phyloP scores from a whole-genome alignment of 2,113 vertebrate genomes.

The Australoheros scitulus region DNA sequence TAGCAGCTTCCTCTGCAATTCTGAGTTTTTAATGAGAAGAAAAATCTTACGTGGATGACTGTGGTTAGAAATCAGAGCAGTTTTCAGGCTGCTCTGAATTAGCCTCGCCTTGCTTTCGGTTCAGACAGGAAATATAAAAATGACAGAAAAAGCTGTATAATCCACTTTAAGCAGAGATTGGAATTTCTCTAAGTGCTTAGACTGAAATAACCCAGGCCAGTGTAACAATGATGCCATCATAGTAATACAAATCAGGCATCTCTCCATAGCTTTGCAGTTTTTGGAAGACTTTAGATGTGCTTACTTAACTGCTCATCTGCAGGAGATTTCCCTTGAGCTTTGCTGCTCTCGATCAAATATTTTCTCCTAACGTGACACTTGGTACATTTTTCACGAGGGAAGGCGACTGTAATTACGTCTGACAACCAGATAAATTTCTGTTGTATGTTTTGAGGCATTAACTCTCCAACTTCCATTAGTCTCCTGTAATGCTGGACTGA shows the following conservation, averaged over 20 bases:
- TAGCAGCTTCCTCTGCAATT: slow-evolving; percentile 23
- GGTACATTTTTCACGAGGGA: not conserved
- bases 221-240: slow-evolving; percentile 27
- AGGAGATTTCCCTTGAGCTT: not conserved
- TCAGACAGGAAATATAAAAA: slow-evolving; percentile 21
- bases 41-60: not conserved
- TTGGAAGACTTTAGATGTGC: not conserved
- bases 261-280: slow-evolving; percentile 14
- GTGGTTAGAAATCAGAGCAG: slow-evolving; percentile 4
- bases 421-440: slow-evolving; percentile 17
- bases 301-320: not conserved
- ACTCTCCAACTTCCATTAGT: not conserved
- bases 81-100: slow-evolving; percentile 32
- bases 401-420: not conserved
- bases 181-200: slow-evolving; percentile 31
- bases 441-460: slow-evolving; percentile 8
- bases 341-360: not conserved
- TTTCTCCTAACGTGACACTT: not conserved
- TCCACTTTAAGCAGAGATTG: slow-evolving; percentile 50
- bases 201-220: slow-evolving; percentile 46
- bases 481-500: slow-evolving; percentile 27
- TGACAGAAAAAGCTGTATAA: slow-evolving; percentile 53
- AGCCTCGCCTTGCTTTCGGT: slow-evolving; percentile 19
- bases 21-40: slow-evolving; percentile 37
- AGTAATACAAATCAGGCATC: slow-evolving; percentile 26